Percentiles rank a stretch among this genome's conserved stretches.
phyloP scores from a whole-genome alignment of 2,113 vertebrate species.

The Pachyramphus minor region DNA sequence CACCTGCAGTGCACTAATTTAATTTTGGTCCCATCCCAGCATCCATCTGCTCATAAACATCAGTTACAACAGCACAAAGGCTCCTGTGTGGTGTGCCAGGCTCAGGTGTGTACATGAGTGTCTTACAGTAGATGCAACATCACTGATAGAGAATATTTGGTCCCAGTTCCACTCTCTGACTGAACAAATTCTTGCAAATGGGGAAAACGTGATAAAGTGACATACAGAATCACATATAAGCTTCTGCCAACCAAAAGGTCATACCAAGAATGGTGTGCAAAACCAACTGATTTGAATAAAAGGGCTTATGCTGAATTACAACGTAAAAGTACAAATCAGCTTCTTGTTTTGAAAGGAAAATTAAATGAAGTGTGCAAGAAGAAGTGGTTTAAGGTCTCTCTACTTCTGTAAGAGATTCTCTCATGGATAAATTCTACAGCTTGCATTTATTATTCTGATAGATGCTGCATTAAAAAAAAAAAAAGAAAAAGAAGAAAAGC shows the following conservation, averaged over 20 bases:
- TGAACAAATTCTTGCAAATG: background rate
- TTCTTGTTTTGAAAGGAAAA: background rate
- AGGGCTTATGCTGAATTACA: background rate
- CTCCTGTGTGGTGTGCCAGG: background rate
- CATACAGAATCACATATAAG: rapidly evolving
- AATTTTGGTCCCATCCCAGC: background rate
- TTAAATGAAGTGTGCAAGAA: background rate
- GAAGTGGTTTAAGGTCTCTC: background rate
- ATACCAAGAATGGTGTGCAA: background rate
- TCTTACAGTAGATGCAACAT: background rate
- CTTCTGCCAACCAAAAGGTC: background rate
- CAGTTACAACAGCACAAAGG: background rate
- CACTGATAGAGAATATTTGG: background rate
- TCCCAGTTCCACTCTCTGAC: background rate
- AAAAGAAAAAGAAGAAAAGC: background rate
- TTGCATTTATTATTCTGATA: background rate
- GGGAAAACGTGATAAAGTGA: background rate
- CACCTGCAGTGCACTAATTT: background rate
- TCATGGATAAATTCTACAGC: background rate
- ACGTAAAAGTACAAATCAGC: background rate
- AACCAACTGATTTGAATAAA: background rate
- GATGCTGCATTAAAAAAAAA: background rate
- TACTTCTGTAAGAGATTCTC: background rate
- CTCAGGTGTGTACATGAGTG: background rate
- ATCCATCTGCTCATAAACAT: background rate